Evolutionary conservation across 2,113 vertebrate species (phyloP).

Genomic region (Garra rufa): DNA sequence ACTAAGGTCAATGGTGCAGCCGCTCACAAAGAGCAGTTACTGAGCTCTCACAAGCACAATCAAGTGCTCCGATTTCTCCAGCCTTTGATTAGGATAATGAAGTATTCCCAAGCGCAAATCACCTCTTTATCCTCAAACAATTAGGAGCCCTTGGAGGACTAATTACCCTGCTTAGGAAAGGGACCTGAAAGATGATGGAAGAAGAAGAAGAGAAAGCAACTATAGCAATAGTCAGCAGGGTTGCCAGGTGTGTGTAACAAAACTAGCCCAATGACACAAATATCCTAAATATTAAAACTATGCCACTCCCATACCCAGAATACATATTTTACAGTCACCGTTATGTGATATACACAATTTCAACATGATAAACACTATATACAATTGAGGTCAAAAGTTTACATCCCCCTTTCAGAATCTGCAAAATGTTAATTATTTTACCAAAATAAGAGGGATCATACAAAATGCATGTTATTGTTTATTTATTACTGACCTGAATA

Average conservation of each 20-base stretch:
- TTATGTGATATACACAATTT: no score
- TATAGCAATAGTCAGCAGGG: not conserved
- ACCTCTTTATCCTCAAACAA: slow-evolving; percentile 58
- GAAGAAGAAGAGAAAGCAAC: slow-evolving; percentile 16
- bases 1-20: slow-evolving; percentile 29
- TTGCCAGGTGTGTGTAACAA: not conserved
- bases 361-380: no score
- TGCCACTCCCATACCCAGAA: no score
- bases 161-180: slow-evolving; percentile 55
- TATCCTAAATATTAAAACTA: not conserved
- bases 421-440: no score
- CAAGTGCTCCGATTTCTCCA: slow-evolving; percentile 50
- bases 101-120: slow-evolving; percentile 57
- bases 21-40: slow-evolving; percentile 22
- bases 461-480: no score
- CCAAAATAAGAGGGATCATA: no score
- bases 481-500: no score
- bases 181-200: slow-evolving; percentile 35
- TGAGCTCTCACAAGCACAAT: slow-evolving; percentile 34
- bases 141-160: slow-evolving; percentile 59
- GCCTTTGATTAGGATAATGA: slow-evolving; percentile 56
- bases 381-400: no score
- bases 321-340: no score
- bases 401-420: no score
- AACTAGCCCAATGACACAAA: not conserved